phyloP scores from a whole-genome alignment of 2,113 vertebrate species.

The Malurus alboscapulatus region DNA sequence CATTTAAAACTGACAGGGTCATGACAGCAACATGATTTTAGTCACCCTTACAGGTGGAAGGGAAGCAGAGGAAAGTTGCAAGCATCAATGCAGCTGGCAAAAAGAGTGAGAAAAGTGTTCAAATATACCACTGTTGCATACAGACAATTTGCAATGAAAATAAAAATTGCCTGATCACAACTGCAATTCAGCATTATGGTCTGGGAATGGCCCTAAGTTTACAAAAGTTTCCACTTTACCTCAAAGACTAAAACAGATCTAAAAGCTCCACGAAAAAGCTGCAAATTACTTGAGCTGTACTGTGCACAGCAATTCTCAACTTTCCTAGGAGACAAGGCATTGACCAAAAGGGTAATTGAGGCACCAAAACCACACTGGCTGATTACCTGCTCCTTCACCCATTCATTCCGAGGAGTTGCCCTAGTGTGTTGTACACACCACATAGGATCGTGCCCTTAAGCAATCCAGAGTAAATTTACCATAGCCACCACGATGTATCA shows the following conservation, averaged over 20 bases:
- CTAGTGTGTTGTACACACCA: constrained; percentile 21
- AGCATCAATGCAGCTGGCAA: neutral
- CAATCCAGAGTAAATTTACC: constrained; percentile 74
- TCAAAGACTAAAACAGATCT: neutral
- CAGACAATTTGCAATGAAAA: neutral
- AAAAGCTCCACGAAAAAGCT: neutral
- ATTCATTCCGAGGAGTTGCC: neutral
- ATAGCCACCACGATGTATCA: constrained; percentile 55
- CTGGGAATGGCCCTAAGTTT: neutral
- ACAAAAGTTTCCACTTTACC: neutral
- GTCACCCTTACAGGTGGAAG: constrained; percentile 16
- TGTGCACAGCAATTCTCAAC: neutral
- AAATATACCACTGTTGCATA: neutral
- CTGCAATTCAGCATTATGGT: neutral
- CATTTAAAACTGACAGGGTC: constrained; percentile 49
- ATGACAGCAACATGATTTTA: constrained; percentile 44
- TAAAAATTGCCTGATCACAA: neutral
- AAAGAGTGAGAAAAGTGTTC: neutral
- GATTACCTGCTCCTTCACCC: constrained; percentile 46
- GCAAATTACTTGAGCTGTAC: neutral
- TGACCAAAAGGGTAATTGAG: neutral
- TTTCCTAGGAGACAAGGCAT: neutral
- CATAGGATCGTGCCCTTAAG: constrained; percentile 64
- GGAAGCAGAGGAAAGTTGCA: neutral
- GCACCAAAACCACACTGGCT: neutral